Percentiles rank a stretch among this genome's conserved stretches.
Conservation (phyloP, 2,797 vertebrate genomes). For the Acrossocheilus fasciatus region DNA sequence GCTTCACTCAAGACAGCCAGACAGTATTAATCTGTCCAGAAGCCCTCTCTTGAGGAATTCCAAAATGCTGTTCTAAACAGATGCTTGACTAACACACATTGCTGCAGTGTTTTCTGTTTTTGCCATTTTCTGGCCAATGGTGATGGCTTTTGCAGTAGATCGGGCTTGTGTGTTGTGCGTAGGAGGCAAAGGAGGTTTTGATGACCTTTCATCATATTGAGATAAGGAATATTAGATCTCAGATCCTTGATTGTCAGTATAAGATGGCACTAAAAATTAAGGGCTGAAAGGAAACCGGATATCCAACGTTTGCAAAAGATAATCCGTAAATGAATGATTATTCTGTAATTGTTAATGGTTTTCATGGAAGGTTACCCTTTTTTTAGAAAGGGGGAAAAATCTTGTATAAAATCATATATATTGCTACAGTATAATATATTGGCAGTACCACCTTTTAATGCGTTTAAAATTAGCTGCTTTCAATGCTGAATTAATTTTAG, state of each 20-base stretch:
- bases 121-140: conserved; percentile 20
- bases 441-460: background rate
- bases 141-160: background rate
- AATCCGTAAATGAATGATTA: background rate
- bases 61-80: conserved; percentile 39
- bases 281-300: background rate
- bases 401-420: background rate
- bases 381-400: background rate
- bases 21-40: conserved; percentile 33
- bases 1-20: conserved; percentile 22
- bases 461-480: background rate
- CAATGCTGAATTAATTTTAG: background rate
- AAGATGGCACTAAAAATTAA: background rate
- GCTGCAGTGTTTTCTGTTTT: background rate
- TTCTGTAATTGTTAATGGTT: background rate
- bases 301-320: background rate
- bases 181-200: background rate
- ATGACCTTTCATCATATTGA: conserved; percentile 5
- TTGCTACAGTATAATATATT: conserved; percentile 5
- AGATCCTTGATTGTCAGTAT: background rate
- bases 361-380: background rate
- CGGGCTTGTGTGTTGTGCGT: background rate
- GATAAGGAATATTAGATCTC: background rate
- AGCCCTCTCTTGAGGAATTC: conserved; percentile 28
- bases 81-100: conserved; percentile 35